Base-by-base conservation (phyloP, 2,797 vertebrate genomes). In the Muscicapa striata region DNA sequence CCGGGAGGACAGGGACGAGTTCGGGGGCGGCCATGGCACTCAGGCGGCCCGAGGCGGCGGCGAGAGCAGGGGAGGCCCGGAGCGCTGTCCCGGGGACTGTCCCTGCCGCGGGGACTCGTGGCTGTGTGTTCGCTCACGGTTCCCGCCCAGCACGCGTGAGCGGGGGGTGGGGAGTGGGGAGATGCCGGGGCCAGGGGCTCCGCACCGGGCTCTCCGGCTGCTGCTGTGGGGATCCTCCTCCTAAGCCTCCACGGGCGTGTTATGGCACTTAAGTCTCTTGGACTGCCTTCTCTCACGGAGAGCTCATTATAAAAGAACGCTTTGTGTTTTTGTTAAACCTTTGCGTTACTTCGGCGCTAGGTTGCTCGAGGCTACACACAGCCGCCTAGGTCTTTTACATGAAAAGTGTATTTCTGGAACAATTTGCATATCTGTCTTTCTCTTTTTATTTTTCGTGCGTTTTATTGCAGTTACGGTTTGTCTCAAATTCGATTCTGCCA, bases 151-250 rank as follows among this genome's bases (percentile, higher is more conserved):
- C 27, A 1, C 10, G n/a, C 16, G 14, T 27, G 58, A 79, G 67
- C 58, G 23, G 24, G 78, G 89, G 41, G 34, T 16, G 4, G 23
- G 55, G 10, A 15, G 80, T 45, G 45, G 36, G 4, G 30, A 59
- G 43, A 2, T 12, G 48, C 43, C 2, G 11, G 4, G 2, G 69
- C 3, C 22, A 0, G 48, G 36, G 30, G 29, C 40, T 51, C 52
- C 5, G 10, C 48, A 0, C 5, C 36, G 22, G 22, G 10, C 58
- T 0, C 36, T 15, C 11, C 5, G 7, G 22, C 22, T 11, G 51
- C 22, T 62, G 34, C 32, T 6, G 19, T 26, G 2, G 32, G 40
- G 63, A 27, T n/a, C 32, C 36, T 38, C 13, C 34, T 68, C 32
- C 23, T 38, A 15, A 86, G 66, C 49, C 9, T 45, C 66, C 57